Evolutionary conservation across 2,113 vertebrate genomes (phyloP).

Genomic region (Motacilla tschutschensis): DNA sequence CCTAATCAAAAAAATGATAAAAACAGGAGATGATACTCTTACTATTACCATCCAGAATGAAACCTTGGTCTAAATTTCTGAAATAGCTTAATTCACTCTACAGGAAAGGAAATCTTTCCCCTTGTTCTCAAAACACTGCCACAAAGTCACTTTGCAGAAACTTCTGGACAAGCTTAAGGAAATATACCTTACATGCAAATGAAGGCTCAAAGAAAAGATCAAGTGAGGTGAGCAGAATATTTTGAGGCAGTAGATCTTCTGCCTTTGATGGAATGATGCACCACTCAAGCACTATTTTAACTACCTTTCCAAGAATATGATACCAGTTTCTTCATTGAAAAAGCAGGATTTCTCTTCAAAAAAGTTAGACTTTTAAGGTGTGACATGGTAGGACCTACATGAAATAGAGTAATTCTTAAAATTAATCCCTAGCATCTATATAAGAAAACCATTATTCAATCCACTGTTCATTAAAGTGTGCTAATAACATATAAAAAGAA

Average conservation of each 20-base stretch:
- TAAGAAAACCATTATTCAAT: not conserved
- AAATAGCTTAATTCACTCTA: not conserved
- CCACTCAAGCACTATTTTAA: not conserved
- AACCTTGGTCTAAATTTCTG: not conserved
- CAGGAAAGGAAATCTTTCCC: not conserved
- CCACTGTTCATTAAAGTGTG: not conserved
- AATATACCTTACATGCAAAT: not conserved
- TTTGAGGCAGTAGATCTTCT: not conserved
- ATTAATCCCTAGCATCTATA: not conserved
- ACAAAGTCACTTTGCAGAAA: not conserved
- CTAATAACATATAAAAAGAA: not conserved
- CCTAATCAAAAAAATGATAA: not conserved
- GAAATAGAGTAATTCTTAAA: not conserved
- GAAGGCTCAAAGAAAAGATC: not conserved
- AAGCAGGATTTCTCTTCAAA: not conserved
- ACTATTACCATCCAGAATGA: not conserved
- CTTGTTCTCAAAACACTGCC: not conserved
- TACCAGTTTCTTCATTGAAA: not conserved
- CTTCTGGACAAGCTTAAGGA: not conserved
- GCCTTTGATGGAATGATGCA: not conserved
- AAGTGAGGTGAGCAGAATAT: rapidly evolving
- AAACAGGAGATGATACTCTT: not conserved
- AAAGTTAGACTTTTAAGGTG: not conserved
- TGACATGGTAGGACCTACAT: not conserved
- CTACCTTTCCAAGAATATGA: not conserved